These are phyloP conservation scores for Miichthys miiuy DNA, from an alignment of 2,797 vertebrate genomes.

Conservation along the genomic window DNA sequence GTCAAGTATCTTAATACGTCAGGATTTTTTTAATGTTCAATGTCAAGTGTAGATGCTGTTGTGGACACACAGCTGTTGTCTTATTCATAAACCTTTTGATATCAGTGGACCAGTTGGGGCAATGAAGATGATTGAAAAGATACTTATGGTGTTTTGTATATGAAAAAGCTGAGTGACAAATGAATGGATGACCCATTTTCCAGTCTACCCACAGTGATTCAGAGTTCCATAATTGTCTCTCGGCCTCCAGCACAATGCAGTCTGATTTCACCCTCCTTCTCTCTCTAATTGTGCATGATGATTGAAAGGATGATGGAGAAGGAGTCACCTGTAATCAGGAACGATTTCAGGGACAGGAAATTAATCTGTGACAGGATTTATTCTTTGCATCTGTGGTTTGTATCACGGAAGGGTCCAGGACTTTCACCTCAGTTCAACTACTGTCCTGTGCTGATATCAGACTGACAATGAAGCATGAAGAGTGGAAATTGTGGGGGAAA, in stretches of 20 bases:
- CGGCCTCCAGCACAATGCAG: slow-evolving; percentile 47
- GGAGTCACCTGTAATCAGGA: slow-evolving; percentile 58
- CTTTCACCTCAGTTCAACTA: slow-evolving; percentile 13
- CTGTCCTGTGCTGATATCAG: not conserved
- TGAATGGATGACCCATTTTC: slow-evolving; percentile 56
- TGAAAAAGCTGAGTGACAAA: slow-evolving; percentile 41
- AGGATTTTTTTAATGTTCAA: not conserved
- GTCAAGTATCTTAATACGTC: slow-evolving; percentile 24
- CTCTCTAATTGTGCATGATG: slow-evolving; percentile 26
- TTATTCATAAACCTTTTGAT: slow-evolving; percentile 22
- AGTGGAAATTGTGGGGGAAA: not conserved
- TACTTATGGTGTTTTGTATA: slow-evolving; percentile 17
- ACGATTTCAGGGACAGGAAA: slow-evolving; percentile 52
- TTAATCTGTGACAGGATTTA: slow-evolving; percentile 69
- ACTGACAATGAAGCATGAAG: not conserved
- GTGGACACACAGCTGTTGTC: not conserved
- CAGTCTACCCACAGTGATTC: slow-evolving; percentile 16
- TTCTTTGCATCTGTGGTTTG: slow-evolving; percentile 33
- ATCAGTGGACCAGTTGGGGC: not conserved
- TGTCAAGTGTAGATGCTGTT: not conserved
- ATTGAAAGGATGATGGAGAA: slow-evolving; percentile 52
- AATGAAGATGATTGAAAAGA: slow-evolving; percentile 15
- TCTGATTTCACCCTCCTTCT: slow-evolving; percentile 52
- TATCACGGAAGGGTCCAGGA: not conserved
- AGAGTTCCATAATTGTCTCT: slow-evolving; percentile 44